These are phyloP conservation scores for Epizoanthus illoricatus DNA, from an alignment of 92 coral and sea anemone species.

Conservation along the genomic window DNA sequence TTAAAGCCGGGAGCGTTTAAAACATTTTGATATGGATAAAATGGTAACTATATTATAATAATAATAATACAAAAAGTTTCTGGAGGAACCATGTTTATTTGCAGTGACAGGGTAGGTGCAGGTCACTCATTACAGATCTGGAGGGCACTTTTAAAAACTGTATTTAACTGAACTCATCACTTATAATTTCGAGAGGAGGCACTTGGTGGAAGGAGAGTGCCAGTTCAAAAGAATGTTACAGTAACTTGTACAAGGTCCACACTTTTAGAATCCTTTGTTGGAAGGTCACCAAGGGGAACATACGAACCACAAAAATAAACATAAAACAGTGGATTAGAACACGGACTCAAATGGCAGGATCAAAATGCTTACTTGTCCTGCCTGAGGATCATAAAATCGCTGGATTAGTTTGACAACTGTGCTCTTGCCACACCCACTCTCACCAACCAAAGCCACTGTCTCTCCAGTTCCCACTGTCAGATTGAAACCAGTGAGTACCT, in stretches of 20 bases:
- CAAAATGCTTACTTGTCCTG: conserved; percentile 42
- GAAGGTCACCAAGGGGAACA: too few species aligned
- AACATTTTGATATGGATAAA: too few species aligned
- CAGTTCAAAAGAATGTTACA: too few species aligned
- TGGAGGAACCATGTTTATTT: too few species aligned
- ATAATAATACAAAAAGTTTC: too few species aligned
- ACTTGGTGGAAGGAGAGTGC: background rate
- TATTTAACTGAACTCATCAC: background rate
- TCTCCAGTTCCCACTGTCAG: conserved; percentile 44
- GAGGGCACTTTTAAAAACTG: too few species aligned
- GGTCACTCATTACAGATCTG: too few species aligned
- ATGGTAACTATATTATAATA: too few species aligned
- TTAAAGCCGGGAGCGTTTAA: too few species aligned
- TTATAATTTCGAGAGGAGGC: background rate
- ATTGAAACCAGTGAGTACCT: conserved; percentile 48
- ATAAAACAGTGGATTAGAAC: background rate
- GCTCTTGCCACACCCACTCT: conserved; percentile 63
- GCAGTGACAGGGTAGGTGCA: too few species aligned
- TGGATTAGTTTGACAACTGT: conserved; percentile 56
- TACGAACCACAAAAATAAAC: background rate
- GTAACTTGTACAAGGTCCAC: too few species aligned
- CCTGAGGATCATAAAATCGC: conserved; percentile 48
- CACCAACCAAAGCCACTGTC: conserved; percentile 61
- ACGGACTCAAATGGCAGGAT: background rate
- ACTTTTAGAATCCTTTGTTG: too few species aligned